A percentile compares a stretch with the other conserved stretches of the same genome.
Conservation (phyloP, 2,113 vertebrate genomes). For the Prunella fulvescens region DNA sequence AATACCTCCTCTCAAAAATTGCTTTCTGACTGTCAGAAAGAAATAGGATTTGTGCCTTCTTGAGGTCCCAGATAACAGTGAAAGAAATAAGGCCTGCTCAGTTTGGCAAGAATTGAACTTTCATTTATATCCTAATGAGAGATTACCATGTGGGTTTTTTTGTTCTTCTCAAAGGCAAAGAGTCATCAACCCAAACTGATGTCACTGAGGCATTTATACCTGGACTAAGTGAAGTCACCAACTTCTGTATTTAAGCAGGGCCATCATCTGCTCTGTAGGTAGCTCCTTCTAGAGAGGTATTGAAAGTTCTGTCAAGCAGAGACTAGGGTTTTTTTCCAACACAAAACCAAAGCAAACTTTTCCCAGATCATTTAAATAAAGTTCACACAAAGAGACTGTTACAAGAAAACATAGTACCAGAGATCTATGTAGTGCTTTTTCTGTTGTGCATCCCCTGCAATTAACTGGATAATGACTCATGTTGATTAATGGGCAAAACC, state of each 20-base stretch:
- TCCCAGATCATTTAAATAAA: background rate
- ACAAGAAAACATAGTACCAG: background rate
- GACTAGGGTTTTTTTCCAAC: background rate
- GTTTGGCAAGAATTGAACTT: background rate
- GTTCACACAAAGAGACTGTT: background rate
- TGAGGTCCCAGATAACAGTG: background rate
- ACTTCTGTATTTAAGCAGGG: background rate
- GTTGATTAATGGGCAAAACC: background rate
- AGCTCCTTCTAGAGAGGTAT: background rate
- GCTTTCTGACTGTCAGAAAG: background rate
- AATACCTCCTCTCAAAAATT: background rate
- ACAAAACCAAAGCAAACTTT: background rate
- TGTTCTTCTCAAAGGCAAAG: background rate
- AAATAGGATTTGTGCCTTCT: background rate
- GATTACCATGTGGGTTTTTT: background rate
- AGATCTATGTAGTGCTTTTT: background rate
- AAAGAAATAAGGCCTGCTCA: background rate
- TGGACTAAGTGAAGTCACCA: background rate
- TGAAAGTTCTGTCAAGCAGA: background rate
- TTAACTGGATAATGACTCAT: background rate
- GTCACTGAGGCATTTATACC: background rate
- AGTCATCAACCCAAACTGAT: background rate
- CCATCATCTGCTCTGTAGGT: background rate
- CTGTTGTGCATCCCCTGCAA: background rate
- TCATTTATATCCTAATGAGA: background rate